A percentile compares a stretch with the other conserved stretches of the same genome.
Evolutionary conservation across 2,888 invertebrate species (phyloP).

Genomic region (Drosophila suboccidentalis): DNA sequence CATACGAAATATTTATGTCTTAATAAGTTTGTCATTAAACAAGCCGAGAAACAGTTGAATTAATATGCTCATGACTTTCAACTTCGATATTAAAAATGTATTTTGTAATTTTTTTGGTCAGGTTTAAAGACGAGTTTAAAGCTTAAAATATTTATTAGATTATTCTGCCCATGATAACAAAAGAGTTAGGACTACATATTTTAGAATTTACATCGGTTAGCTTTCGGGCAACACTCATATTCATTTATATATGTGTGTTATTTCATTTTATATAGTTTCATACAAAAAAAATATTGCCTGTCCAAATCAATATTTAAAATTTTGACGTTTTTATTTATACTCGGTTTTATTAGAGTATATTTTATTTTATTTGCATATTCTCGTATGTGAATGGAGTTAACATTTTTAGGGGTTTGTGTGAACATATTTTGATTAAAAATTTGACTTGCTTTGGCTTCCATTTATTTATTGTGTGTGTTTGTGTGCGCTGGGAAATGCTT

Average conservation of each 20-base stretch:
- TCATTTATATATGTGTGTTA: not conserved
- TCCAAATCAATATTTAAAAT: slow-evolving; percentile 18
- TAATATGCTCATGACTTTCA: slow-evolving; percentile 28
- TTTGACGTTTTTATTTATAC: slow-evolving; percentile 9
- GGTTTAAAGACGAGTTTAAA: not conserved
- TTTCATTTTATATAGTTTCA: not conserved
- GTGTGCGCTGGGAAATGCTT: slow-evolving; percentile 43
- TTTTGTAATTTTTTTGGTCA: not conserved
- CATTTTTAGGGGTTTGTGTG: slow-evolving; percentile 47
- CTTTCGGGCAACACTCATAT: not conserved
- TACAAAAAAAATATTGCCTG: not conserved
- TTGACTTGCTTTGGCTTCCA: slow-evolving; percentile 61
- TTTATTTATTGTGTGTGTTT: slow-evolving; percentile 15
- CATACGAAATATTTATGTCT: slow-evolving; percentile 69
- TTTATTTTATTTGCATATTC: not conserved
- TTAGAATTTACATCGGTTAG: not conserved
- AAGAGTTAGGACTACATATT: not conserved
- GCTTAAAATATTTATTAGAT: not conserved
- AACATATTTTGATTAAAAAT: slow-evolving; percentile 68
- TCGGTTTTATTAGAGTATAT: not conserved
- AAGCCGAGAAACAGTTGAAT: slow-evolving; percentile 31
- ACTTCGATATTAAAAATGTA: not conserved
- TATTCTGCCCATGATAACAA: not conserved
- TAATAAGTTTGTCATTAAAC: slow-evolving; percentile 71
- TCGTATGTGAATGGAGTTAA: slow-evolving; percentile 13